Conservation (phyloP, 2,113 vertebrate genomes). For the Dromiciops gliroides region DNA sequence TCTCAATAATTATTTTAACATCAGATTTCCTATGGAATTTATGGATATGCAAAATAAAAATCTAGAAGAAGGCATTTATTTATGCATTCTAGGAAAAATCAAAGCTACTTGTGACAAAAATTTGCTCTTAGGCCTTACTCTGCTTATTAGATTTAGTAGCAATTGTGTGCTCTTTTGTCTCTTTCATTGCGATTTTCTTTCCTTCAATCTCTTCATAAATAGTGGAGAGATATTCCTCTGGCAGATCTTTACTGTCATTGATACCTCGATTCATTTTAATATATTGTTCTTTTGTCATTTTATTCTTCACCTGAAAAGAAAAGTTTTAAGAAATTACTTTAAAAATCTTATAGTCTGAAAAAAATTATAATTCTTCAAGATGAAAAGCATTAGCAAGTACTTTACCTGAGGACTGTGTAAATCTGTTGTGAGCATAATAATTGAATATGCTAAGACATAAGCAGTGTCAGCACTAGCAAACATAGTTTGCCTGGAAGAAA, state of each 20-base stretch:
- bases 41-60: slow-evolving; percentile 37
- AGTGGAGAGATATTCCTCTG: slow-evolving; percentile 95
- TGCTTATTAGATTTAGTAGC: slow-evolving; percentile 93
- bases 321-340: slow-evolving; percentile 25
- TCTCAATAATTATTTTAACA: slow-evolving; percentile 54
- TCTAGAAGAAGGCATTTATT: slow-evolving; percentile 34
- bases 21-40: slow-evolving; percentile 42
- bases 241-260: slow-evolving; percentile 97
- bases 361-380: not conserved
- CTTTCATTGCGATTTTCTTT: slow-evolving; percentile 98
- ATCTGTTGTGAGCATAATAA: slow-evolving; percentile 99
- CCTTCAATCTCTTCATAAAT: slow-evolving; percentile 98
- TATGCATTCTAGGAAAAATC: not conserved
- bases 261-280: slow-evolving; percentile 99
- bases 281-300: slow-evolving; percentile 99
- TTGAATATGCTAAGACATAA: slow-evolving; percentile 97
- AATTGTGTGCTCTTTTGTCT: slow-evolving; percentile 95
- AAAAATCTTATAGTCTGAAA: not conserved
- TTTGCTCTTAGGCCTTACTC: slow-evolving; percentile 85
- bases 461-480: slow-evolving; percentile 99
- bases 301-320: slow-evolving; percentile 94
- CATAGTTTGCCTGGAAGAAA: slow-evolving; percentile 90
- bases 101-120: not conserved
- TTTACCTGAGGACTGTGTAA: slow-evolving; percentile 97
- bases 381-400: not conserved